phyloP scores from a whole-genome alignment of 1,140 invertebrate species.

The Zaprionus gabonicus region DNA sequence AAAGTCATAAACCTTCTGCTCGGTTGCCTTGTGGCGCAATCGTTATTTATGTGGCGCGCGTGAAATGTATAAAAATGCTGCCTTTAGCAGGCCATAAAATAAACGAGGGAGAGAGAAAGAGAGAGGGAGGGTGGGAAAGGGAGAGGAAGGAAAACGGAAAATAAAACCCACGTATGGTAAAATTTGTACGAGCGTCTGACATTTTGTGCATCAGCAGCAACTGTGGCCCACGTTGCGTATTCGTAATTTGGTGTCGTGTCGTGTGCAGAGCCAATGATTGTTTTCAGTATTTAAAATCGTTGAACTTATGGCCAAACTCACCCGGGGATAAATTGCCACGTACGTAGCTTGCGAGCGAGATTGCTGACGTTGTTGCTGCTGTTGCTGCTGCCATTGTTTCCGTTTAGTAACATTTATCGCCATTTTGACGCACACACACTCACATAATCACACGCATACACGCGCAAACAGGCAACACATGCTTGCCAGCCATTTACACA shows the following conservation, averaged over 20 bases:
- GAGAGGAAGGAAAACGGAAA: background rate
- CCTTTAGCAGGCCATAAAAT: constrained; percentile 68
- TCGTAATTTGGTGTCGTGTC: constrained; percentile 58
- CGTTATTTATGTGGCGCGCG: constrained; percentile 79
- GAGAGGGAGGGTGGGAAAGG: background rate
- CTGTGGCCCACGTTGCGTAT: constrained; percentile 53
- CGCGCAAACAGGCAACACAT: constrained; percentile 62
- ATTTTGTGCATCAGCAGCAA: constrained; percentile 49
- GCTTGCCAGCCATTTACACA: constrained; percentile 80
- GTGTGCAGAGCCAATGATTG: constrained; percentile 48
- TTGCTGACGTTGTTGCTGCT: constrained; percentile 42
- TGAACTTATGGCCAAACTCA: constrained; percentile 49
- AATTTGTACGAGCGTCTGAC: background rate
- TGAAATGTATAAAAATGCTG: constrained; percentile 78
- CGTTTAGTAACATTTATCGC: constrained; percentile 81
- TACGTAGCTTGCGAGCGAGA: constrained; percentile 32
- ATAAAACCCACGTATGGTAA: constrained; percentile 15
- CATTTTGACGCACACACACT: constrained; percentile 61
- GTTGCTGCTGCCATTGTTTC: constrained; percentile 58
- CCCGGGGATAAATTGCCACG: constrained; percentile 50
- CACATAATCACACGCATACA: constrained; percentile 10
- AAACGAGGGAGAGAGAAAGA: constrained; percentile 5
- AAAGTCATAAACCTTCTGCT: constrained; percentile 75
- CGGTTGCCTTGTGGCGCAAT: constrained; percentile 60
- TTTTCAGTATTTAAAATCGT: constrained; percentile 63